Base-by-base conservation (phyloP, 2,113 vertebrate species). In the Ciconia stormi region DNA sequence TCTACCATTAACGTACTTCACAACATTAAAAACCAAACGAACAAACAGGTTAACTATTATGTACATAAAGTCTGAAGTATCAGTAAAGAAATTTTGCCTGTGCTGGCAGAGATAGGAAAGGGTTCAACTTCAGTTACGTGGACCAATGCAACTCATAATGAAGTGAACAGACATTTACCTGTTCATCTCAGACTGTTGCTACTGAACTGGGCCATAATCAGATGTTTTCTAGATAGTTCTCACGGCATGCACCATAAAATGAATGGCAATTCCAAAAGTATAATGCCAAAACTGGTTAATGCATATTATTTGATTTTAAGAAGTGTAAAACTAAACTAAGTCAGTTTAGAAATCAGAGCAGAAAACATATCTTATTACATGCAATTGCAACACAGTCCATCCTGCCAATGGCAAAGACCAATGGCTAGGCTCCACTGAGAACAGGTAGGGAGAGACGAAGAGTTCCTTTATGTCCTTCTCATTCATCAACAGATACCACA, bases 391-490 rank as follows among this genome's bases (percentile, higher is more conserved):
- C 67, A 80, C 23, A 76, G 82, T 65, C 80, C 50, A 66, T 61
- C 66, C 67, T 92, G 80, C 67, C 74, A 88, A 82, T 53, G 46
- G 71, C 82, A 82, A 95, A 86, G 82, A 85, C 89, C 84, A 96
- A 92, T 79, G 66, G 42, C 49, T 34, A 42, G 25, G 67, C 50
- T 50, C 69, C 56, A 87, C n/a, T 74, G 81, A 95, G 61, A 92
- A 83, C 10, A 89, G 58, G 55, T 18, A 44, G 6, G 56, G 38
- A 6, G 9, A 88, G 25, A 89, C 38, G 58, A 52, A 78, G 76
- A 81, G 91, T 81, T 91, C 56, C 65, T 96, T 66, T 36, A 67
- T 50, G 38, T 63, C 69, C 34, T 88, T 70, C 42, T 69, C 74
- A 87, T 79, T 92, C 86, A 83, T 77, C 76, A 69, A 80, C 9